A percentile compares a stretch with the other conserved stretches of the same genome.
These are phyloP conservation scores for Orientallactaga sibirica DNA, from an alignment of 2,797 vertebrate genomes.

Conservation along the genomic window DNA sequence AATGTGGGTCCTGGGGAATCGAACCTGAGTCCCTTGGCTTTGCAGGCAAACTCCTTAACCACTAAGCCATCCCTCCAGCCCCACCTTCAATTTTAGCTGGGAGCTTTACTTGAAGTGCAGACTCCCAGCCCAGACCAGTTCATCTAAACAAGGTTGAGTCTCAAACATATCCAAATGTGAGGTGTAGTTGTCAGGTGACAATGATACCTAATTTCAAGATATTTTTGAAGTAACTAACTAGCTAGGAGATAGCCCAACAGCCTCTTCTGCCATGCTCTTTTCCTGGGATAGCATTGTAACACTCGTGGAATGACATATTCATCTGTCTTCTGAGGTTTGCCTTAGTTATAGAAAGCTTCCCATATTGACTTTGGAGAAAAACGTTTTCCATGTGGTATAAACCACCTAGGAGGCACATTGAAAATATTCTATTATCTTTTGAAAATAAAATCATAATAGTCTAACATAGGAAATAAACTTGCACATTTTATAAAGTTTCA, in stretches of 20 bases:
- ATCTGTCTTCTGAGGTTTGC: not conserved
- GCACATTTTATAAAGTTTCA: slow-evolving; percentile 39
- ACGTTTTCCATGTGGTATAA: not conserved
- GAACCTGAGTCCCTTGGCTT: no score
- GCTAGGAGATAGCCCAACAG: no score
- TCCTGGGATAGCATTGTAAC: not conserved
- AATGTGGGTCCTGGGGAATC: no score
- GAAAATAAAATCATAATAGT: not conserved
- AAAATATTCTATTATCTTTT: slow-evolving; percentile 25
- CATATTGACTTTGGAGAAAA: not conserved
- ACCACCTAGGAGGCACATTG: not conserved
- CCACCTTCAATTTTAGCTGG: not conserved
- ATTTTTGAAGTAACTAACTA: not conserved
- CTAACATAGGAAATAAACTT: slow-evolving; percentile 17
- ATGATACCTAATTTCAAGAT: not conserved
- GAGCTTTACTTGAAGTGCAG: not conserved
- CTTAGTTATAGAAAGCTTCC: not conserved
- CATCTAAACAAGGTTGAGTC: not conserved
- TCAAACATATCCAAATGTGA: not conserved
- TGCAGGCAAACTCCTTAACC: no score
- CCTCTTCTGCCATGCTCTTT: not conserved
- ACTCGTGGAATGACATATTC: not conserved
- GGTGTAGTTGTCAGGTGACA: not conserved
- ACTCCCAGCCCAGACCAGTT: not conserved
- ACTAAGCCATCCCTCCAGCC: no score